Conservation (phyloP, 2,888 invertebrate species). For the Ophioninae sp. region DNA sequence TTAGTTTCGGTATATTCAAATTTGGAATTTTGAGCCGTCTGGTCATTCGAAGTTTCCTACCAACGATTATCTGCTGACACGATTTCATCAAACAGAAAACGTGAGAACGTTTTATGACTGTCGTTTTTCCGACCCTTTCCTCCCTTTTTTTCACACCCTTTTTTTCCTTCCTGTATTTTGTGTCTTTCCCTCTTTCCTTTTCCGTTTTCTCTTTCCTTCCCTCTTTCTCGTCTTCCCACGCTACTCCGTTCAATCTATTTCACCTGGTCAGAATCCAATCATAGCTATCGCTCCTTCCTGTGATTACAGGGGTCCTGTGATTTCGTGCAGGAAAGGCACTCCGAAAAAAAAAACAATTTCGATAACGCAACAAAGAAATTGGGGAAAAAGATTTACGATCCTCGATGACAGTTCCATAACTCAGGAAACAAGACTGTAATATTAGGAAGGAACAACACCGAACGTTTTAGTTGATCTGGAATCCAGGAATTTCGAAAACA, state of each 20-base stretch:
- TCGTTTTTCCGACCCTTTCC: not conserved
- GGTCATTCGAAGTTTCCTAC: not conserved
- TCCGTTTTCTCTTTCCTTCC: not conserved
- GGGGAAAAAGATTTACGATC: conserved; percentile 20
- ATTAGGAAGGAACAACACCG: too few species aligned
- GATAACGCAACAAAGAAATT: not conserved
- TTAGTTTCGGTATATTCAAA: too few species aligned
- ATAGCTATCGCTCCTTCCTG: conserved; percentile 1
- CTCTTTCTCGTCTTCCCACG: not conserved
- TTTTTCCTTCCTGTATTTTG: not conserved
- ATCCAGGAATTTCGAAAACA: not conserved
- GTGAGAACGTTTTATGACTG: not conserved
- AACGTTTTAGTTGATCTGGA: too few species aligned
- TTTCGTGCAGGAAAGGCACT: not conserved
- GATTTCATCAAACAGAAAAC: not conserved
- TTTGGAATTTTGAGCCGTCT: too few species aligned
- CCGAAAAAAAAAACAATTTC: not conserved
- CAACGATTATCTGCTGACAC: not conserved
- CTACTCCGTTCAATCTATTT: not conserved
- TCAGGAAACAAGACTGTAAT: not conserved
- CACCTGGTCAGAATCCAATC: not conserved
- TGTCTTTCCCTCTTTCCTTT: not conserved
- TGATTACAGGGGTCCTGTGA: conserved; percentile 10
- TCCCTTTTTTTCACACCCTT: not conserved
- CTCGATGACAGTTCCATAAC: not conserved